Percentiles rank a stretch among this genome's conserved stretches.
Conservation (phyloP, 23 tunicate genomes). For the Botrylloides violaceus region DNA sequence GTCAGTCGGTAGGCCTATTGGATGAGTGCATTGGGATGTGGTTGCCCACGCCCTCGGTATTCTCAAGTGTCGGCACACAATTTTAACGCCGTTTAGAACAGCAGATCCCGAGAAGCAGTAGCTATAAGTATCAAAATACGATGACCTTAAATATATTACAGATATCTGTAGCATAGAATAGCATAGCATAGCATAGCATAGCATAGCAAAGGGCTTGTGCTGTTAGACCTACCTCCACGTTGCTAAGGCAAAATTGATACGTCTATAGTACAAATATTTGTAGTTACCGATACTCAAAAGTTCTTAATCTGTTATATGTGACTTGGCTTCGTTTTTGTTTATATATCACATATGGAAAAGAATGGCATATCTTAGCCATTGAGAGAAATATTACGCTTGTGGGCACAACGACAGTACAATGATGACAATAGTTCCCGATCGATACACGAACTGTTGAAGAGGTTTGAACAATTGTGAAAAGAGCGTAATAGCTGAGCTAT, state of each 20-base stretch:
- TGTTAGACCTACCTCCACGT: too few relatives aligned
- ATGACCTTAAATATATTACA: too few relatives aligned
- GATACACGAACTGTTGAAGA: not conserved
- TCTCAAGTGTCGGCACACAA: too few relatives aligned
- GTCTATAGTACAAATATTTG: not conserved
- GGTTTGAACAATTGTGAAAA: not conserved
- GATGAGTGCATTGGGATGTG: too few relatives aligned
- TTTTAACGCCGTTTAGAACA: too few relatives aligned
- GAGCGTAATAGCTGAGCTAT: not conserved
- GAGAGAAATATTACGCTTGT: not conserved
- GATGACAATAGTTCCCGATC: not conserved
- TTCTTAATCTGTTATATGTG: not conserved
- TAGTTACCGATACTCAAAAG: not conserved
- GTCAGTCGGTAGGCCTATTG: too few relatives aligned
- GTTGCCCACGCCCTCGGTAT: too few relatives aligned
- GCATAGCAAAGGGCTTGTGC: too few relatives aligned
- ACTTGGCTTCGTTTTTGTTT: not conserved
- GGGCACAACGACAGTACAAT: not conserved
- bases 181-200: too few relatives aligned
- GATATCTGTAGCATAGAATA: too few relatives aligned
- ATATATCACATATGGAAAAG: not conserved
- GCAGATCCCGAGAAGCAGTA: too few relatives aligned
- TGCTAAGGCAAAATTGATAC: not conserved
- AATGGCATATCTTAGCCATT: not conserved
- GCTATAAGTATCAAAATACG: too few relatives aligned